Evolutionary conservation across 2,888 invertebrate species (phyloP).

Genomic region (Nudaria mundana): DNA sequence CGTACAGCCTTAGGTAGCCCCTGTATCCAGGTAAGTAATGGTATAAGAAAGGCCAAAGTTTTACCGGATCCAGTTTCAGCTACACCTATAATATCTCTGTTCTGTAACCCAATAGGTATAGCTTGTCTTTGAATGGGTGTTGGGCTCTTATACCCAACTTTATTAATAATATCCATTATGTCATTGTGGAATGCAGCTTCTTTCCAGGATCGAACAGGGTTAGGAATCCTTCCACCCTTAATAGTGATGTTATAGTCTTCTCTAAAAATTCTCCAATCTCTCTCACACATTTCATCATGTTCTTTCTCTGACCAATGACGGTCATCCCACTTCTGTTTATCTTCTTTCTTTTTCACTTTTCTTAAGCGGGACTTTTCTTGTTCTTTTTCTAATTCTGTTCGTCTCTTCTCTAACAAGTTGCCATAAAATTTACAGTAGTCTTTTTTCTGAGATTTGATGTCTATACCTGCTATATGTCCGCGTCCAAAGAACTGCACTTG

Average conservation of each 20-base stretch:
- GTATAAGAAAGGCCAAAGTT: conserved; percentile 98
- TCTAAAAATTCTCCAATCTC: conserved; percentile 99
- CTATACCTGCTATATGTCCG: conserved; percentile 98
- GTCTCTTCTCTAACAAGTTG: conserved; percentile 94
- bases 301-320: conserved; percentile 99
- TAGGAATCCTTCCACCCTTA: conserved; percentile 98
- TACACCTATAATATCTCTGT: conserved; percentile 98
- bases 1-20: conserved; percentile 97
- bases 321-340: conserved; percentile 99
- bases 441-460: conserved; percentile 96
- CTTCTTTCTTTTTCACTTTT: conserved; percentile 96
- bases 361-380: conserved; percentile 96
- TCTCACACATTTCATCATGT: conserved; percentile 96
- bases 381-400: conserved; percentile 98
- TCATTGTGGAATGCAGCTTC: conserved; percentile 95
- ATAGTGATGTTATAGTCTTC: conserved; percentile 99
- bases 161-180: conserved; percentile 95
- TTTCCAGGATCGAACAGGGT: conserved; percentile 97
- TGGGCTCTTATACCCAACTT: conserved; percentile 98
- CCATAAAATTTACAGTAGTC: conserved; percentile 99
- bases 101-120: conserved; percentile 98
- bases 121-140: conserved; percentile 99
- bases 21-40: conserved; percentile 98
- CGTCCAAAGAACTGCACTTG: conserved; percentile 99
- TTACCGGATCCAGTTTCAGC: conserved; percentile 99